These are phyloP conservation scores for Odontothrips loti DNA, from an alignment of 2,888 invertebrate genomes.

Conservation along the genomic window DNA sequence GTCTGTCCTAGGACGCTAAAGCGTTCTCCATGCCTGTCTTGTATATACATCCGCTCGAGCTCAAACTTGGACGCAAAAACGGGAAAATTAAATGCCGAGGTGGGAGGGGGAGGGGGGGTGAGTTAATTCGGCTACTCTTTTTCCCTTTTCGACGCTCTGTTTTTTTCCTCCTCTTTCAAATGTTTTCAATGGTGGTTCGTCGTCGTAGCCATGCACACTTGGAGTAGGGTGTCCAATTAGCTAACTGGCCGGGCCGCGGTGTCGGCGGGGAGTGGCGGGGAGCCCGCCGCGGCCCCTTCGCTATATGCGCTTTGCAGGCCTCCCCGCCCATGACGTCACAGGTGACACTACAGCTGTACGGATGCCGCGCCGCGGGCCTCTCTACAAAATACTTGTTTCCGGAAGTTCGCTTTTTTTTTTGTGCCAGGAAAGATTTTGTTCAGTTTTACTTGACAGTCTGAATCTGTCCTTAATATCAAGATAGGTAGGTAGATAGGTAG, in stretches of 20 bases:
- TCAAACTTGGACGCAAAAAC: too few species aligned
- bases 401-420: neutral
- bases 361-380: neutral
- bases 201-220: neutral
- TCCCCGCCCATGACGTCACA: neutral
- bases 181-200: neutral
- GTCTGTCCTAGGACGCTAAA: too few species aligned
- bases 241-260: conserved; percentile 14
- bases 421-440: neutral
- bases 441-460: neutral
- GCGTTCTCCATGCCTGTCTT: too few species aligned
- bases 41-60: too few species aligned
- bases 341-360: neutral
- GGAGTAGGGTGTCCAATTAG: conserved; percentile 22
- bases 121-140: too few species aligned
- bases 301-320: neutral
- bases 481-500: neutral
- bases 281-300: neutral
- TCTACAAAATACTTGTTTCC: neutral
- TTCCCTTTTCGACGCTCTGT: neutral
- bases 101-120: too few species aligned
- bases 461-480: too few species aligned
- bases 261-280: neutral
- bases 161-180: neutral
- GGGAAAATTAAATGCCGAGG: too few species aligned